Conservation (phyloP, 2,113 vertebrate species). For the Struthio camelus region DNA sequence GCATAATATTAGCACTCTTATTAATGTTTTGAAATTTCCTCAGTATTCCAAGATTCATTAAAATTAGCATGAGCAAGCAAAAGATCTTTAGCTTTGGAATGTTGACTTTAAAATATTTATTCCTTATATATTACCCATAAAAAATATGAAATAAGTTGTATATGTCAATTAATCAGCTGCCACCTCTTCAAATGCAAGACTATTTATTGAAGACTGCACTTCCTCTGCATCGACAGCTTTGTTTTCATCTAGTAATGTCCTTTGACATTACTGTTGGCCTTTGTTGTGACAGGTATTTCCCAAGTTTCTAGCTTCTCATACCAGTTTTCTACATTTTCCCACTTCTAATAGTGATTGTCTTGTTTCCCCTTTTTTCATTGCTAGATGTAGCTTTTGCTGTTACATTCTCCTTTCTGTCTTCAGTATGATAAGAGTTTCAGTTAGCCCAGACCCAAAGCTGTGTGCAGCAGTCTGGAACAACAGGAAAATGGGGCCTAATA, state of each 20-base stretch:
- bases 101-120: neutral
- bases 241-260: neutral
- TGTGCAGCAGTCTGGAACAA: neutral
- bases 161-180: neutral
- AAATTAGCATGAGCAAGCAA: neutral
- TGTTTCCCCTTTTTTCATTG: neutral
- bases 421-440: neutral
- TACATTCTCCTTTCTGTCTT: neutral
- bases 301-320: neutral
- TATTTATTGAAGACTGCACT: neutral
- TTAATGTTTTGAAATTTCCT: neutral
- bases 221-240: neutral
- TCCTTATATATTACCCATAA: neutral
- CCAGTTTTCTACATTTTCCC: neutral
- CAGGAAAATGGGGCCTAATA: neutral
- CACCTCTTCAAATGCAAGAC: neutral
- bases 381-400: neutral
- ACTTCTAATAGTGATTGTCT: neutral
- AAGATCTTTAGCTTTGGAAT: neutral
- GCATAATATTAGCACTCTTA: neutral
- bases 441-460: neutral
- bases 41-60: neutral
- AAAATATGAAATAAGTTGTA: neutral
- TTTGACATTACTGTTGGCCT: neutral
- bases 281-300: neutral